These are phyloP conservation scores for Apamea sordens DNA, from an alignment of 2,888 invertebrate species.

Conservation along the genomic window DNA sequence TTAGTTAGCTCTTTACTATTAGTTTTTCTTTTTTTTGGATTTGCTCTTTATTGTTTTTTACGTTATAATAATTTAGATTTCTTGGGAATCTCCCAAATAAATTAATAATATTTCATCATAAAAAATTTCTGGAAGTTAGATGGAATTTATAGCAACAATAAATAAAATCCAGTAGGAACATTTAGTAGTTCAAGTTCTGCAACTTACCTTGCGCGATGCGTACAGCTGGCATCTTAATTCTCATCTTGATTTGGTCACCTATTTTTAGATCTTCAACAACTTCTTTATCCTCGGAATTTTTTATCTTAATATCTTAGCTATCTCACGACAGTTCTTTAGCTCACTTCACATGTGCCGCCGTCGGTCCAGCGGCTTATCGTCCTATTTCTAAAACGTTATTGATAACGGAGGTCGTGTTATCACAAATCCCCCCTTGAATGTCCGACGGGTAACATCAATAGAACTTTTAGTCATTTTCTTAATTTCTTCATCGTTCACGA, in stretches of 20 bases:
- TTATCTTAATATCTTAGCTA: constrained; percentile 83
- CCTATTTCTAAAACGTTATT: constrained; percentile 81
- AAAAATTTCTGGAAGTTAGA: background rate
- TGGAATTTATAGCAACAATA: background rate
- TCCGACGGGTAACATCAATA: constrained; percentile 83
- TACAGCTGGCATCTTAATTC: constrained; percentile 99
- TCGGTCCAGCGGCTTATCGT: constrained; percentile 87
- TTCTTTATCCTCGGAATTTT: constrained; percentile 84
- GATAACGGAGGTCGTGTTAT: constrained; percentile 83
- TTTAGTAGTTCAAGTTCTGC: constrained; percentile 2
- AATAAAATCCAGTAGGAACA: constrained; percentile 32
- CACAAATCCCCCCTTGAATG: constrained; percentile 81
- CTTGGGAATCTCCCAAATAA: background rate
- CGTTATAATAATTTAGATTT: background rate
- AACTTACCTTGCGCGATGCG: constrained; percentile 98
- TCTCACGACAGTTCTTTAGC: constrained; percentile 82
- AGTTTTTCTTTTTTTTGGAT: background rate
- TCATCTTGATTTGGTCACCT: constrained; percentile 94
- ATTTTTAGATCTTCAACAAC: constrained; percentile 88
- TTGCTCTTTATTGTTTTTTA: background rate
- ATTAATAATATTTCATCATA: background rate
- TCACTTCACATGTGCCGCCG: constrained; percentile 89
- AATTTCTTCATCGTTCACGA: constrained; percentile 78
- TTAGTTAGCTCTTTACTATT: background rate
- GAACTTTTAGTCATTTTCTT: constrained; percentile 82